A percentile compares a stretch with the other conserved stretches of the same genome.
These are phyloP conservation scores for Trematomus bernacchii DNA, from an alignment of 2,797 vertebrate genomes.

Conservation along the genomic window DNA sequence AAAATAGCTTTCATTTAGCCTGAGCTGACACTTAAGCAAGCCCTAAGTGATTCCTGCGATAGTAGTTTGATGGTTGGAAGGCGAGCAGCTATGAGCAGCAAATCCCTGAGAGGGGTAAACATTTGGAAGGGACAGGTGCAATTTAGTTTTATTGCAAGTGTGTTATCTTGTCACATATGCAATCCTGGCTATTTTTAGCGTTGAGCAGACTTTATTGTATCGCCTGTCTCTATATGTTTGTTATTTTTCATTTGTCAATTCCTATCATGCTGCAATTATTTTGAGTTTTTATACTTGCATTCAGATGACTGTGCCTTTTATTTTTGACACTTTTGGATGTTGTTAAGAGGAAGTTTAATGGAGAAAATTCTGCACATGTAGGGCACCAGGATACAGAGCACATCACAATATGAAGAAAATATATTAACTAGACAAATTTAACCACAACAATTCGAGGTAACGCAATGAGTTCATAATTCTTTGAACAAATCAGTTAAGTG, in stretches of 20 bases:
- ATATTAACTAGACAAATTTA: not conserved
- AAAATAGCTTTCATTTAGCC: constrained; percentile 36
- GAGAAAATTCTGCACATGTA: constrained; percentile 7
- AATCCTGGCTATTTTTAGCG: not conserved
- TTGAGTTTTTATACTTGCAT: not conserved
- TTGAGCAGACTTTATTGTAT: not conserved
- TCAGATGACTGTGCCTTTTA: not conserved
- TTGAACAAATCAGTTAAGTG: not conserved
- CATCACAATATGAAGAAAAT: not conserved
- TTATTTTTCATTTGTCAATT: not conserved
- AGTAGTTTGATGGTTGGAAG: not conserved
- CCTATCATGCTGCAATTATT: not conserved
- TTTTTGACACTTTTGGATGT: not conserved
- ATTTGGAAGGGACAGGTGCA: not conserved
- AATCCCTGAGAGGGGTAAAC: constrained; percentile 12
- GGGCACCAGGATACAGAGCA: not conserved
- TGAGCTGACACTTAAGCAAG: constrained; percentile 22
- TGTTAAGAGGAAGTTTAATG: not conserved
- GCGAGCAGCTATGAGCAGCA: not conserved
- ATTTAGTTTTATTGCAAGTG: constrained; percentile 8
- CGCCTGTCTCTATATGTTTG: not conserved
- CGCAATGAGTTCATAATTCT: not conserved
- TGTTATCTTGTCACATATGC: not conserved
- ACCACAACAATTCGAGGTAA: not conserved
- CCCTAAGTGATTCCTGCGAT: constrained; percentile 1